Percentiles rank a stretch among this genome's conserved stretches.
Conservation (phyloP, 2,113 vertebrate genomes). For the Microcebus ravelobensis region DNA sequence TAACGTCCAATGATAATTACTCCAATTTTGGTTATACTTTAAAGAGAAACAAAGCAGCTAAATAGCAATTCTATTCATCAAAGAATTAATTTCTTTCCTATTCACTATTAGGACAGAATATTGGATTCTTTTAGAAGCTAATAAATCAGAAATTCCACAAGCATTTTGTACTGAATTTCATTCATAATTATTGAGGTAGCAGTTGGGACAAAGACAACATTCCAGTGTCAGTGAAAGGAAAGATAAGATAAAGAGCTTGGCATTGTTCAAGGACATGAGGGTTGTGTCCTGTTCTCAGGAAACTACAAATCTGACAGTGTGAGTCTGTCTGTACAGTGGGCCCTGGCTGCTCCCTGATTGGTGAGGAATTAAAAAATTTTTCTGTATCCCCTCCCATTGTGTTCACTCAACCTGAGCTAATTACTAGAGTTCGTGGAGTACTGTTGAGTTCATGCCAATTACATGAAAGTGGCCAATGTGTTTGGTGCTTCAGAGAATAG, state of each 20-base stretch:
- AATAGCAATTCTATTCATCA: slow-evolving; percentile 57
- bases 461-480: neutral
- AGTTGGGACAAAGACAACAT: slow-evolving; percentile 58
- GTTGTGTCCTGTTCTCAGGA: neutral
- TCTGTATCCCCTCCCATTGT: neutral
- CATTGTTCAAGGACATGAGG: slow-evolving; percentile 10
- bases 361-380: neutral
- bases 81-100: slow-evolving; percentile 72
- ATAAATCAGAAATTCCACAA: slow-evolving; percentile 60
- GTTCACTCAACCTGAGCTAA: neutral
- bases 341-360: neutral
- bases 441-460: neutral
- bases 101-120: slow-evolving; percentile 48
- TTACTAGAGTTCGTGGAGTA: neutral
- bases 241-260: slow-evolving; percentile 5
- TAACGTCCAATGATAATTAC: slow-evolving; percentile 76
- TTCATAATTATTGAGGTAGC: slow-evolving; percentile 53
- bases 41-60: slow-evolving; percentile 68
- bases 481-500: neutral
- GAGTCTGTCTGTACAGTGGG: neutral
- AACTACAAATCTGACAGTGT: neutral
- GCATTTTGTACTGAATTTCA: slow-evolving; percentile 63
- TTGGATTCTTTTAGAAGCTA: slow-evolving; percentile 59
- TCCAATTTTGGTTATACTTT: slow-evolving; percentile 70
- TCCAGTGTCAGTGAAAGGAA: slow-evolving; percentile 42